These are phyloP conservation scores for Epistrophella euchroma DNA, from an alignment of 2,888 invertebrate genomes.

Conservation along the genomic window DNA sequence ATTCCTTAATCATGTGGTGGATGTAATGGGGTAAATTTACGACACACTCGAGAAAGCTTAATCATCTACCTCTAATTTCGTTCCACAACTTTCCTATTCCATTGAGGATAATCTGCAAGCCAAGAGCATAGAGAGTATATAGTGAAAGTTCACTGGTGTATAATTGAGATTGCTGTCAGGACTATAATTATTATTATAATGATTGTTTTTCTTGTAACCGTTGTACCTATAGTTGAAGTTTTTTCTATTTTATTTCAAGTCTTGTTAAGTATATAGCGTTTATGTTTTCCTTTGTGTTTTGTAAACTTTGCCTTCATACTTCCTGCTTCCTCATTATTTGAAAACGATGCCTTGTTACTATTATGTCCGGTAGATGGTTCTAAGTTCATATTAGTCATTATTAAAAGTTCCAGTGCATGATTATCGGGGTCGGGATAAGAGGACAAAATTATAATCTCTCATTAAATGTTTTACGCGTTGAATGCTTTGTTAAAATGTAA, in stretches of 20 bases:
- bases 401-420: neutral
- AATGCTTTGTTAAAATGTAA: conserved; percentile 25
- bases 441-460: conserved; percentile 51
- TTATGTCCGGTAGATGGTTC: conserved; percentile 17
- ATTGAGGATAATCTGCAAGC: conserved; percentile 57
- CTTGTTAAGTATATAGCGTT: neutral
- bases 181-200: conserved; percentile 31
- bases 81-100: conserved; percentile 66
- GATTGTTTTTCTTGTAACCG: conserved; percentile 24
- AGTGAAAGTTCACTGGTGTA: conserved; percentile 22
- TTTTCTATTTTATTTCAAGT: neutral
- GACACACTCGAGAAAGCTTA: conserved; percentile 71
- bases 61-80: conserved; percentile 72
- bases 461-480: conserved; percentile 40
- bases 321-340: conserved; percentile 17
- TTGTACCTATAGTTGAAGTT: neutral
- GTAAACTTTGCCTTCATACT: neutral
- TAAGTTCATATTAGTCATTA: conserved; percentile 53
- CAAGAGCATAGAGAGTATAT: neutral
- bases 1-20: conserved; percentile 1
- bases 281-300: neutral
- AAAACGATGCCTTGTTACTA: conserved; percentile 8
- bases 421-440: neutral
- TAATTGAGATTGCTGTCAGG: conserved; percentile 45
- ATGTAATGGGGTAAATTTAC: conserved; percentile 49